These are phyloP conservation scores for Drosophila azteca DNA, from an alignment of 1,140 invertebrate species.

Conservation along the genomic window DNA sequence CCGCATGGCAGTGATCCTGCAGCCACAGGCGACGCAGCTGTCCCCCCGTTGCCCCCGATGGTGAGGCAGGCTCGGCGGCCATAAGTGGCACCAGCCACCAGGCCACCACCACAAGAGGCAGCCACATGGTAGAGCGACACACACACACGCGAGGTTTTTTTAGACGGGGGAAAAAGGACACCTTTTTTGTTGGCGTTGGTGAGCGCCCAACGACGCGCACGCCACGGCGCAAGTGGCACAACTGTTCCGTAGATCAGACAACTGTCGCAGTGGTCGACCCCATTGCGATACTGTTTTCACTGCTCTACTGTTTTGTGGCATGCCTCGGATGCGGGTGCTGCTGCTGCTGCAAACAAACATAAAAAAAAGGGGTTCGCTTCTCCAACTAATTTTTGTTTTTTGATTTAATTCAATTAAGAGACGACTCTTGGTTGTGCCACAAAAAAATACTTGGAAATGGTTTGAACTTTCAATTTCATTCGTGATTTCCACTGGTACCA, in stretches of 20 bases:
- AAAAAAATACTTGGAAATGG: slow-evolving; percentile 19
- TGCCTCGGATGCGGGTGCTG: slow-evolving; percentile 48
- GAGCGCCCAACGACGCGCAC: slow-evolving; percentile 69
- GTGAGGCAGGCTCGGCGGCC: slow-evolving; percentile 31
- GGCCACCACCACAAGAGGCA: slow-evolving; percentile 10
- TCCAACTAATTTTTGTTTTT: slow-evolving; percentile 16
- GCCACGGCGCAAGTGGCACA: slow-evolving; percentile 69
- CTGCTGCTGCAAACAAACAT: not conserved
- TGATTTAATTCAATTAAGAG: slow-evolving; percentile 80
- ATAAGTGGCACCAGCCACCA: slow-evolving; percentile 11
- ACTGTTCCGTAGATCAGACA: slow-evolving; percentile 54
- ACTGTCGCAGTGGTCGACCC: slow-evolving; percentile 22
- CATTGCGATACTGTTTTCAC: slow-evolving; percentile 11
- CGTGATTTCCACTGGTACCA: slow-evolving; percentile 14
- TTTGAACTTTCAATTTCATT: slow-evolving; percentile 77
- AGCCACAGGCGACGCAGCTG: slow-evolving; percentile 79
- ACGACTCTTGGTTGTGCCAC: slow-evolving; percentile 30
- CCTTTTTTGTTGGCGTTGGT: slow-evolving; percentile 36
- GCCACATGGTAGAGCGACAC: slow-evolving; percentile 1
- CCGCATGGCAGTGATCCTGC: slow-evolving; percentile 76
- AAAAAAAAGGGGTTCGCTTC: slow-evolving; percentile 10
- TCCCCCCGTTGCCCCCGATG: slow-evolving; percentile 24
- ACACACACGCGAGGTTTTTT: no score
- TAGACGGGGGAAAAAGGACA: no score
- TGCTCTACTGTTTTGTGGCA: slow-evolving; percentile 7